Conservation (phyloP, 2,797 vertebrate species). For the Emydoidea blandingii region DNA sequence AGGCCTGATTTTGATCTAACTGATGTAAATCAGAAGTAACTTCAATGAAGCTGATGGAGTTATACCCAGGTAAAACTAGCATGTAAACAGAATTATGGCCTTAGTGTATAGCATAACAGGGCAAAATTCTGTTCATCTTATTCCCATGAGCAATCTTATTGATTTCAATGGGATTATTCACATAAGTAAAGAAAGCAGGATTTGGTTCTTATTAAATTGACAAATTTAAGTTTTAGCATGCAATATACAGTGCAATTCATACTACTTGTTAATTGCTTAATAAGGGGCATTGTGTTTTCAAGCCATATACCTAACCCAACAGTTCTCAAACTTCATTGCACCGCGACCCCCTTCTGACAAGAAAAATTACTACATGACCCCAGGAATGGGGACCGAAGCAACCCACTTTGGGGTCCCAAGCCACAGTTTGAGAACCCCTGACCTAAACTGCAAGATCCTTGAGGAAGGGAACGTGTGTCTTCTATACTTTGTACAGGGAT, state of each 20-base stretch:
- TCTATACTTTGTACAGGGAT: neutral
- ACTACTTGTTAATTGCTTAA: neutral
- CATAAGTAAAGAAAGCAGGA: neutral
- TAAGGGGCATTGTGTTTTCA: too few species aligned
- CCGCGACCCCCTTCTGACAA: too few species aligned
- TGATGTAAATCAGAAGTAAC: neutral
- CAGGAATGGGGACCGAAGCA: too few species aligned
- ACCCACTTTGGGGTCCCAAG: too few species aligned
- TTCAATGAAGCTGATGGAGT: neutral
- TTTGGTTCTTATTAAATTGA: neutral
- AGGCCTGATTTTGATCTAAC: neutral
- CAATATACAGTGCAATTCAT: neutral
- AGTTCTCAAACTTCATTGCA: too few species aligned
- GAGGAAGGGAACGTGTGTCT: neutral
- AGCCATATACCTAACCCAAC: too few species aligned
- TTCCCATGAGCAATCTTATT: neutral
- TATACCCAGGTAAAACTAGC: neutral
- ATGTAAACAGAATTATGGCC: neutral
- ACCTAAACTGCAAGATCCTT: neutral
- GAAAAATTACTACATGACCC: too few species aligned
- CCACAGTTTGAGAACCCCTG: too few species aligned
- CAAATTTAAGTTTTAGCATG: neutral
- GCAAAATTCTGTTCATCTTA: neutral
- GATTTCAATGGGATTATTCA: neutral
- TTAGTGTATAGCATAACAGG: accelerated